Percentiles rank a stretch among this genome's conserved stretches.
phyloP scores from a whole-genome alignment of 2,113 vertebrate species.

The Stigmatopora nigra region DNA sequence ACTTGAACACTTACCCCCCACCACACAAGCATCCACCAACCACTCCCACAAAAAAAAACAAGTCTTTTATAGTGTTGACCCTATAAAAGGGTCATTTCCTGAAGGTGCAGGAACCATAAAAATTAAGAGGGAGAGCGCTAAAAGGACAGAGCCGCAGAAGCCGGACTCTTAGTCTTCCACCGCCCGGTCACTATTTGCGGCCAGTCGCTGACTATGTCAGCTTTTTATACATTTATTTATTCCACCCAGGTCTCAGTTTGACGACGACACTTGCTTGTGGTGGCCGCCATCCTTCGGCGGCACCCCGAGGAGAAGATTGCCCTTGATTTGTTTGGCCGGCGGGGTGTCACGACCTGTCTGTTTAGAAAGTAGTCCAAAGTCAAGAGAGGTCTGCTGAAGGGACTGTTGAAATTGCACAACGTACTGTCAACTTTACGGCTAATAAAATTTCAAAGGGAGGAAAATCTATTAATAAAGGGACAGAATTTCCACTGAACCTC shows the following conservation, averaged over 20 bases:
- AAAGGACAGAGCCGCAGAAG: slow-evolving; percentile 69
- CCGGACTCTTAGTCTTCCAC: slow-evolving; percentile 60
- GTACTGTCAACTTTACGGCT: slow-evolving; percentile 84
- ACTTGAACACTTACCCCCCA: slow-evolving; percentile 70
- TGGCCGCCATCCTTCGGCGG: slow-evolving; percentile 43
- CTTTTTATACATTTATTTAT: slow-evolving; percentile 71
- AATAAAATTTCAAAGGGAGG: slow-evolving; percentile 90
- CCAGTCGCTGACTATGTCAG: slow-evolving; percentile 66
- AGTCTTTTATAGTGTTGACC: slow-evolving; percentile 88
- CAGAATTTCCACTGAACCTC: slow-evolving; percentile 75
- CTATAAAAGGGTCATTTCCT: slow-evolving; percentile 86
- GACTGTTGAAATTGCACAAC: slow-evolving; percentile 70
- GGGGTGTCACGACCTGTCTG: slow-evolving; percentile 49
- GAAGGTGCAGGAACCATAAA: slow-evolving; percentile 90
- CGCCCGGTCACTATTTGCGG: slow-evolving; percentile 53
- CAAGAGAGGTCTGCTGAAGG: slow-evolving; percentile 47
- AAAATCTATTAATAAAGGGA: slow-evolving; percentile 81
- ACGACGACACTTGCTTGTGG: slow-evolving; percentile 66
- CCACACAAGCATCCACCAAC: slow-evolving; percentile 54
- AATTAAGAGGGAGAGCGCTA: slow-evolving; percentile 70
- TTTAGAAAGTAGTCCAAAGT: slow-evolving; percentile 60
- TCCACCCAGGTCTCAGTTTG: slow-evolving; percentile 60
- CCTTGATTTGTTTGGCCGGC: slow-evolving; percentile 53
- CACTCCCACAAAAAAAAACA: slow-evolving; percentile 73
- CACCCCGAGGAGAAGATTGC: slow-evolving; percentile 34